Conservation (phyloP, 2,797 vertebrate genomes). For the Decapterus maruadsi region DNA sequence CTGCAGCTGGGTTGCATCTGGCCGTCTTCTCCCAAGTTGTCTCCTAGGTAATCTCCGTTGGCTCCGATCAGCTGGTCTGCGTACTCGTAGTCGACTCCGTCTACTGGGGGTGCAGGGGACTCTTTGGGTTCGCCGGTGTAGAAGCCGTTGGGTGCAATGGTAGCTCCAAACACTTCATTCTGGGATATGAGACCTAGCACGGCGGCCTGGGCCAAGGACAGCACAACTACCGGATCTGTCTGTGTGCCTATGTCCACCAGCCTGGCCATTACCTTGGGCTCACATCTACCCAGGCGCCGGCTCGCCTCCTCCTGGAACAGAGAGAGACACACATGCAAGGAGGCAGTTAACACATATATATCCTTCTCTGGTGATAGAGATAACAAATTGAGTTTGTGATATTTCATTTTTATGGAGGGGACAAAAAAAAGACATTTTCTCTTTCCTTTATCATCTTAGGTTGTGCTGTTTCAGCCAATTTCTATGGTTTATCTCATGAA, state of each 20-base stretch:
- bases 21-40: conserved; percentile 86
- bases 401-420: not conserved
- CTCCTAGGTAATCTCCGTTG: conserved; percentile 85
- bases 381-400: not conserved
- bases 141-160: conserved; percentile 91
- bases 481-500: not conserved
- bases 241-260: conserved; percentile 96
- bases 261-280: conserved; percentile 91
- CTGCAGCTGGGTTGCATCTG: conserved; percentile 92
- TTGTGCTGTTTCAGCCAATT: conserved; percentile 3
- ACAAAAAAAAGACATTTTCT: not conserved
- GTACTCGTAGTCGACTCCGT: conserved; percentile 86
- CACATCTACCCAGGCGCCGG: conserved; percentile 87
- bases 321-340: conserved; percentile 47
- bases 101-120: conserved; percentile 83
- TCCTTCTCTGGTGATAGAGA: not conserved
- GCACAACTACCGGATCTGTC: conserved; percentile 97
- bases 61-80: conserved; percentile 87
- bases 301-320: conserved; percentile 87
- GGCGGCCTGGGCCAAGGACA: conserved; percentile 96
- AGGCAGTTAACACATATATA: conserved; percentile 22
- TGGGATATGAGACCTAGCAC: conserved; percentile 96
- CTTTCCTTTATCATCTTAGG: not conserved
- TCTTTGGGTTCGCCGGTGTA: conserved; percentile 90
- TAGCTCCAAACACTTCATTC: conserved; percentile 97